These are phyloP conservation scores for Sebastes trivittatus DNA, from an alignment of 2,797 vertebrate genomes.

Conservation along the genomic window DNA sequence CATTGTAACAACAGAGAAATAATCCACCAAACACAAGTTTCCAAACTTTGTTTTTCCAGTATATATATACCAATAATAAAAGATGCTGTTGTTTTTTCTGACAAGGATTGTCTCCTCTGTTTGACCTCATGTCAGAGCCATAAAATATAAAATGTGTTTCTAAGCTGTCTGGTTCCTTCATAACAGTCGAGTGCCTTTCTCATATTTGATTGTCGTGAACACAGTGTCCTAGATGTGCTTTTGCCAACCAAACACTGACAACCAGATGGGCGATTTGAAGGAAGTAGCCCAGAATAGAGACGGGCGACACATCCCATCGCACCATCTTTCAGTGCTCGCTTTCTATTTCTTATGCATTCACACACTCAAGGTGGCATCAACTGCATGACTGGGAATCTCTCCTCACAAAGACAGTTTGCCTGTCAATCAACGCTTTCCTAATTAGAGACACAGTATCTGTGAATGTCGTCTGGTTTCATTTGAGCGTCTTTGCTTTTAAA, in stretches of 20 bases:
- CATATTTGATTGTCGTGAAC: constrained; percentile 15
- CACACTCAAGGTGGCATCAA: constrained; percentile 8
- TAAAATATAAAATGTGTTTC: not conserved
- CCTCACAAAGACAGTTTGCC: constrained; percentile 10
- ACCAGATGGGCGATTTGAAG: constrained; percentile 39
- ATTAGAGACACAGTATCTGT: constrained; percentile 48
- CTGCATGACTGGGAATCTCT: constrained; percentile 10
- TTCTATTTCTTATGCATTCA: constrained; percentile 5
- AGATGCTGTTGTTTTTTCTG: not conserved
- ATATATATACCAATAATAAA: too few species aligned
- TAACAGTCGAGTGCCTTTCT: not conserved
- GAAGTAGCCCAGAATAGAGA: constrained; percentile 19
- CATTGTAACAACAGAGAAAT: too few species aligned
- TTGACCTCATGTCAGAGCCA: not conserved
- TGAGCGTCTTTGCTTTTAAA: constrained; percentile 20
- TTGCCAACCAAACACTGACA: constrained; percentile 39
- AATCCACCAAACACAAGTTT: too few species aligned
- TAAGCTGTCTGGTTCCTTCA: constrained; percentile 6
- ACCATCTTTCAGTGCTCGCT: constrained; percentile 9
- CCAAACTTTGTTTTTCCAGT: too few species aligned
- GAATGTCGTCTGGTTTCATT: constrained; percentile 31
- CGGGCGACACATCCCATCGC: constrained; percentile 20
- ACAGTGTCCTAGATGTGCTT: constrained; percentile 18
- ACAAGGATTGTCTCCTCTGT: not conserved
- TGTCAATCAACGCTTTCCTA: constrained; percentile 56